These are phyloP conservation scores for Lomographa bimaculata DNA, from an alignment of 2,888 invertebrate species.

Conservation along the genomic window DNA sequence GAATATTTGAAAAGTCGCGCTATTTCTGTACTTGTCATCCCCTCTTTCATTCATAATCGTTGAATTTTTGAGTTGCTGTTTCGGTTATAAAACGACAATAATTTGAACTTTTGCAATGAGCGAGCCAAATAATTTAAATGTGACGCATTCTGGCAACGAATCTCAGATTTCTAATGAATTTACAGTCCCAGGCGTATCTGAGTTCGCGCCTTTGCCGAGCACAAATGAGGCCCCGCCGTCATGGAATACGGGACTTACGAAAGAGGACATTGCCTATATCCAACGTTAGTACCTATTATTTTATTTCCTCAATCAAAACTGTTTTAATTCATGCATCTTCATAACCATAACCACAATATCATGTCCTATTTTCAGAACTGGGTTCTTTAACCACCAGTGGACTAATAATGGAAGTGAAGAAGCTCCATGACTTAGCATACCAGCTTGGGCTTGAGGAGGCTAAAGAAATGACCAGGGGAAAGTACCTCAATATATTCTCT, in stretches of 20 bases:
- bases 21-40: slow-evolving; percentile 72
- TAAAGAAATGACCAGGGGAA: slow-evolving; percentile 97
- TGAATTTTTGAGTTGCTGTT: slow-evolving; percentile 45
- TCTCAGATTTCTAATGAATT: slow-evolving; percentile 64
- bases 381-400: slow-evolving; percentile 90
- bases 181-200: slow-evolving; percentile 94
- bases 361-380: slow-evolving; percentile 85
- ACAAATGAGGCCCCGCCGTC: slow-evolving; percentile 84
- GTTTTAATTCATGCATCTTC: too few relatives aligned
- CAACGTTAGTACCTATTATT: slow-evolving; percentile 87
- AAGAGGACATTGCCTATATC: slow-evolving; percentile 89
- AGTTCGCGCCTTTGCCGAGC: slow-evolving; percentile 88
- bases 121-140: slow-evolving; percentile 52
- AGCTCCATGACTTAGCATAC: slow-evolving; percentile 96
- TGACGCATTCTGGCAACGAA: slow-evolving; percentile 49
- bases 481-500: slow-evolving; percentile 94
- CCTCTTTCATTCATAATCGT: slow-evolving; percentile 44
- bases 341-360: too few relatives aligned
- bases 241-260: slow-evolving; percentile 87
- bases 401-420: slow-evolving; percentile 96
- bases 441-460: slow-evolving; percentile 97
- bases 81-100: slow-evolving; percentile 69
- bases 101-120: slow-evolving; percentile 69
- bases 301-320: too few relatives aligned
- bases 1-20: slow-evolving; percentile 73